Base-by-base conservation (phyloP, 2,113 vertebrate genomes). In the Phylloscopus trochiloides region DNA sequence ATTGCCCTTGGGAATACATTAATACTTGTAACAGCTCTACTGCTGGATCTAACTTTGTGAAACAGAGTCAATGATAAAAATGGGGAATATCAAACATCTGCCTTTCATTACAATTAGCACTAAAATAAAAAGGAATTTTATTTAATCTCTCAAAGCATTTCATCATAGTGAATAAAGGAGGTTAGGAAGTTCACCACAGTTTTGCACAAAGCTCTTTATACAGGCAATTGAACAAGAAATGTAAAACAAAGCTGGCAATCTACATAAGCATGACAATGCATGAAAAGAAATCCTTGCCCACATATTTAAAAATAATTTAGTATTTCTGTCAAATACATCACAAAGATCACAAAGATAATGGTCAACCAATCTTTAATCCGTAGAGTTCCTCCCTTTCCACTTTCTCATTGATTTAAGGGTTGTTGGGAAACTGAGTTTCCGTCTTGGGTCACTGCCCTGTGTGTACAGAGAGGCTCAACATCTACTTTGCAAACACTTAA, bases 21-120 rank as follows among this genome's bases (percentile, higher is more conserved):
- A 86, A 55, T 71, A 83, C 40, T 90, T 77, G 51, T 67, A 86
- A 88, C 66, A 83, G 42, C 22, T 82, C 57, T 85, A 16, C 34
- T 86, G 42, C 34, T 87, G 61, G 21, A 74, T 77, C 15, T 70
- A 40, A 55, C 32, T 59, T 83, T 71, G 65, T 92, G 75, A 94
- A 95, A 88, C 29, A 16, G 21, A 70, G 81, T 26, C 47, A 68
- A 62, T 80, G 77, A 78, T 81, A 70, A 95, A 97, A 93, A 58
- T 25, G 25, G 22, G 67, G 14, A 68, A 52, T 19, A 93, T 3
- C 18, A 48, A 94, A 59, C 58, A 78, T 90, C 82, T 97, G 68
- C 5, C 67, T 91, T 93, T 75, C 25, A 79, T 84, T 93, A 76
- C 26, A 28, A 91, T 84, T 68, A 81, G 7, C 12, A 63, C 18